Evolutionary conservation across 1,140 invertebrate species (phyloP).

Genomic region (Tetraneura akinire): DNA sequence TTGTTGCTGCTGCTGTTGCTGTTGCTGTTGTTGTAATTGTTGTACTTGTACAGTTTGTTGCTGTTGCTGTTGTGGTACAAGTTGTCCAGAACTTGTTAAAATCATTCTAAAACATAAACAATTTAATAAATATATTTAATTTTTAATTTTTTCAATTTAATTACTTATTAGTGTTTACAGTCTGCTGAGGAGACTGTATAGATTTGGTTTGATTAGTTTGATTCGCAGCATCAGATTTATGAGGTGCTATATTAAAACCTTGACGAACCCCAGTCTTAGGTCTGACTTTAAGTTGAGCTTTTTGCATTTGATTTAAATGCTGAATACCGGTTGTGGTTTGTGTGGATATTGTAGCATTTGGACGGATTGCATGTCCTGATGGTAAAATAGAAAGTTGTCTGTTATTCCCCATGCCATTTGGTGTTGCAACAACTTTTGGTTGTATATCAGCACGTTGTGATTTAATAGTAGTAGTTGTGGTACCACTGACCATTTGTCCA

Average conservation of each 20-base stretch:
- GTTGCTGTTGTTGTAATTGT: slow-evolving; percentile 57
- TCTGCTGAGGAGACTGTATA: slow-evolving; percentile 25
- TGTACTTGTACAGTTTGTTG: slow-evolving; percentile 60
- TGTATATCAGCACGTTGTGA: slow-evolving; percentile 55
- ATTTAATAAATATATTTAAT: neutral
- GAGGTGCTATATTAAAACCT: slow-evolving; percentile 61
- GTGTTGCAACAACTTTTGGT: slow-evolving; percentile 53
- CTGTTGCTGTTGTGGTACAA: slow-evolving; percentile 58
- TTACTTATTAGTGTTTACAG: slow-evolving; percentile 43
- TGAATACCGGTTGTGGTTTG: slow-evolving; percentile 69
- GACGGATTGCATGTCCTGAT: slow-evolving; percentile 62
- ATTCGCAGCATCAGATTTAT: slow-evolving; percentile 72
- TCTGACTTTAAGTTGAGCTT: slow-evolving; percentile 54
- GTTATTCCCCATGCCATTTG: slow-evolving; percentile 41
- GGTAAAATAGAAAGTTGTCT: slow-evolving; percentile 58
- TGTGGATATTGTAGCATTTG: slow-evolving; percentile 75
- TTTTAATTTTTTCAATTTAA: neutral
- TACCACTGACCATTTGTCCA: slow-evolving; percentile 46
- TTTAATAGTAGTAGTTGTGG: slow-evolving; percentile 52
- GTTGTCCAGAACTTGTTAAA: slow-evolving; percentile 55
- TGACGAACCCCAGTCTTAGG: slow-evolving; percentile 51
- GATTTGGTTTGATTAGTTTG: slow-evolving; percentile 62
- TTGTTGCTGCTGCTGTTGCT: slow-evolving; percentile 56
- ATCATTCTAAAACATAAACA: slow-evolving; percentile 54
- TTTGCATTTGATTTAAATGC: slow-evolving; percentile 53